These are phyloP conservation scores for Xyrichtys novacula DNA, from an alignment of 2,797 vertebrate genomes.

Conservation along the genomic window DNA sequence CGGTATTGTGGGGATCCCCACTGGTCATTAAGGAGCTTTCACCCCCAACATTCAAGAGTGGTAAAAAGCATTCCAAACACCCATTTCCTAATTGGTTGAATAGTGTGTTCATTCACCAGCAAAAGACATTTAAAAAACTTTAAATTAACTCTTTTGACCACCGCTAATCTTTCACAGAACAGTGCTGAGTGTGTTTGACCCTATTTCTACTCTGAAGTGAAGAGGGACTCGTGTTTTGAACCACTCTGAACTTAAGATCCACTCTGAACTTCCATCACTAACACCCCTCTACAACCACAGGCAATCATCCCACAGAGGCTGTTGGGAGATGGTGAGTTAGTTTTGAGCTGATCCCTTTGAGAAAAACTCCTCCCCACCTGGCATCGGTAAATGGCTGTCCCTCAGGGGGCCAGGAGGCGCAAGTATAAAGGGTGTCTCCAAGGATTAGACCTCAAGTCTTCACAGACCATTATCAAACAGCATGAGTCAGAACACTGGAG, in stretches of 20 bases:
- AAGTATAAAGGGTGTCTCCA: constrained; percentile 43
- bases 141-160: constrained; percentile 27
- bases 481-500: constrained; percentile 58
- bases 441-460: constrained; percentile 62
- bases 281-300: constrained; percentile 44
- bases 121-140: constrained; percentile 19
- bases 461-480: constrained; percentile 75
- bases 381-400: constrained; percentile 64
- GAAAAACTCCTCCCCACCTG: constrained; percentile 76
- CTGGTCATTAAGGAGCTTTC: constrained; percentile 14
- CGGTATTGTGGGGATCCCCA: constrained; percentile 10
- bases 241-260: constrained; percentile 60
- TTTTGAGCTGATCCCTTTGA: constrained; percentile 56
- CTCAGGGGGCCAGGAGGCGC: constrained; percentile 60
- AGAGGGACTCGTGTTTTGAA: constrained; percentile 50
- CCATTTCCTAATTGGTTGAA: constrained; percentile 48
- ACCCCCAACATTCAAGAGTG: constrained; percentile 28
- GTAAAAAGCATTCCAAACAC: constrained; percentile 39
- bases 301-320: constrained; percentile 42
- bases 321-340: constrained; percentile 36
- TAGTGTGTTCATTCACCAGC: constrained; percentile 37
- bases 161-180: constrained; percentile 59
- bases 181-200: constrained; percentile 34
- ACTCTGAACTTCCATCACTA: constrained; percentile 42
- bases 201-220: constrained; percentile 41